Evolutionary conservation across 2,888 invertebrate species (phyloP).

Genomic region (Andrena fulva): DNA sequence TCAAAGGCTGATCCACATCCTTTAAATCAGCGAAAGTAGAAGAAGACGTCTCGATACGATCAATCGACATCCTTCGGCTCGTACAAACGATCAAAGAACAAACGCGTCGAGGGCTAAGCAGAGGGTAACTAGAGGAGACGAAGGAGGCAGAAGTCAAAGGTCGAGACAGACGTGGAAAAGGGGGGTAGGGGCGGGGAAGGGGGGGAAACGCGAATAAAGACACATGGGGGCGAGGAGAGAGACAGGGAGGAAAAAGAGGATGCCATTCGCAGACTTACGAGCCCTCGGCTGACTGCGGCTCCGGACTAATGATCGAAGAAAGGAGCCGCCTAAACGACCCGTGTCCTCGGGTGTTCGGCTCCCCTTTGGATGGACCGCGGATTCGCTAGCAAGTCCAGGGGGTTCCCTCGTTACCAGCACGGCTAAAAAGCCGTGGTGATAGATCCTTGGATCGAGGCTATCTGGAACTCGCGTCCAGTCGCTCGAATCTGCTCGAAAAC

Average conservation of each 20-base stretch:
- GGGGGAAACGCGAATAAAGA: conserved; percentile 57
- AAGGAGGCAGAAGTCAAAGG: conserved; percentile 30
- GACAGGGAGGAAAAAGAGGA: conserved; percentile 56
- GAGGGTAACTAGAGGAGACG: conserved; percentile 16
- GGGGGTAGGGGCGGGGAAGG: not conserved
- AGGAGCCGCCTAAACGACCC: conserved; percentile 83
- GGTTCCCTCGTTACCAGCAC: conserved; percentile 69
- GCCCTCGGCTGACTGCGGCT: conserved; percentile 64
- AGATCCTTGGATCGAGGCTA: not conserved
- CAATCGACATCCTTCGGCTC: not conserved
- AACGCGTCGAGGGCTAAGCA: not conserved
- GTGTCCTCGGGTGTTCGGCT: conserved; percentile 82
- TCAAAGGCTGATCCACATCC: no score
- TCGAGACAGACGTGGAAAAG: conserved; percentile 34
- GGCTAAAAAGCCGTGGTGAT: conserved; percentile 48
- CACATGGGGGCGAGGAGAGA: conserved; percentile 42
- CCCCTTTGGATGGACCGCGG: conserved; percentile 70
- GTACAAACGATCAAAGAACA: not conserved
- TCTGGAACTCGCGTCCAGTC: not conserved
- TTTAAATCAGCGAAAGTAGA: no score
- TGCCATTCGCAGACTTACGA: conserved; percentile 68
- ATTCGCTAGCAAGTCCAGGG: conserved; percentile 63
- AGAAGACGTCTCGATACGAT: not conserved
- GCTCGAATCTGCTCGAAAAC: not conserved
- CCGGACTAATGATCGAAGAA: conserved; percentile 82